A percentile compares a stretch with the other conserved stretches of the same genome.
Conservation (phyloP, 2,888 invertebrate genomes). For the Camptogramma bilineatum region DNA sequence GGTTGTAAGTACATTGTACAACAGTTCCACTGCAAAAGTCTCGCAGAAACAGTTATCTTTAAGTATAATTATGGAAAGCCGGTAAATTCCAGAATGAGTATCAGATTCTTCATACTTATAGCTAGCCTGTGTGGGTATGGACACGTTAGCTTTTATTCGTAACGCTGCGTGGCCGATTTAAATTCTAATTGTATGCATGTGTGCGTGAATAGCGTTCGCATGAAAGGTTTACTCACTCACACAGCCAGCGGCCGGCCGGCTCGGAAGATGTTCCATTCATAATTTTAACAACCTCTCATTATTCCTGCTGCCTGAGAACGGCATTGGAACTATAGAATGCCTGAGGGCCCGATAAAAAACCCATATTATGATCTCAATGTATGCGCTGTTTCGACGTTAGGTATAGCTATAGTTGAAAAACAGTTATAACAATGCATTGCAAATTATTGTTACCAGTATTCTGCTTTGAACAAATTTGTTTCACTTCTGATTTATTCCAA, state of each 20-base stretch:
- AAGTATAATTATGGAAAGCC: conserved; percentile 24
- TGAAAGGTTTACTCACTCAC: conserved; percentile 52
- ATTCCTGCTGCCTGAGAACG: conserved; percentile 65
- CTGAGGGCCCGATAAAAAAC: conserved; percentile 62
- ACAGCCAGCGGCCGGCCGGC: conserved; percentile 45
- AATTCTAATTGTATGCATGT: conserved; percentile 39
- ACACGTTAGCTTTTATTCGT: conserved; percentile 50
- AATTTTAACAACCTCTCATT: conserved; percentile 82
- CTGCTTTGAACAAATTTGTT: not conserved
- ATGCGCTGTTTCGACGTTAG: conserved; percentile 32
- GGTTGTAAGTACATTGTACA: too few relatives aligned
- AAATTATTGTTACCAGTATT: conserved; percentile 6
- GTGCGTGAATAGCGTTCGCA: conserved; percentile 46
- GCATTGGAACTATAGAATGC: conserved; percentile 59
- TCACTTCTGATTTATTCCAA: not conserved
- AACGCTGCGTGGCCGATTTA: conserved; percentile 29
- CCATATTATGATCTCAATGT: conserved; percentile 45
- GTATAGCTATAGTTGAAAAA: conserved; percentile 6
- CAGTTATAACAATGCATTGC: conserved; percentile 1
- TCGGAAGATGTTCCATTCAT: conserved; percentile 79
- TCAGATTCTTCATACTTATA: conserved; percentile 48
- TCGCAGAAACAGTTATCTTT: conserved; percentile 7
- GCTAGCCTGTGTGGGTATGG: conserved; percentile 43
- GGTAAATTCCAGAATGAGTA: conserved; percentile 49
- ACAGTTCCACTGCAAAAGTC: not conserved